Conservation (phyloP, 1,140 invertebrate genomes). For the Diorhabda carinulata region DNA sequence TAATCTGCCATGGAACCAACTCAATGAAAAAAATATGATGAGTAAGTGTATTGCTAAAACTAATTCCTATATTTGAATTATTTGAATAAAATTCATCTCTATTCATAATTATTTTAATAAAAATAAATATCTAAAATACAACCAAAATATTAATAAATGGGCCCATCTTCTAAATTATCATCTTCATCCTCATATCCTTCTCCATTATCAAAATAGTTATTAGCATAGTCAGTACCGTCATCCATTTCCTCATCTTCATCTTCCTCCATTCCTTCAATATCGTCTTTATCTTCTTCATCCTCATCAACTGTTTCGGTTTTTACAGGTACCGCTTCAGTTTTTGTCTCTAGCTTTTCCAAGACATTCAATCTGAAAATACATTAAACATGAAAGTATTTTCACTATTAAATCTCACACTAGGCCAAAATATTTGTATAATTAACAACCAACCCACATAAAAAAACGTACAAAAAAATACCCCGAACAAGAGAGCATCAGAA, state of each 20-base stretch:
- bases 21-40: too few species aligned
- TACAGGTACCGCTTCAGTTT: conserved; percentile 48
- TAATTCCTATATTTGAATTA: too few species aligned
- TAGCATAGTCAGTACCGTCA: conserved; percentile 73
- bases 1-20: too few species aligned
- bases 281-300: conserved; percentile 52
- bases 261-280: conserved; percentile 52
- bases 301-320: conserved; percentile 48
- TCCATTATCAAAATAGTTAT: conserved; percentile 84
- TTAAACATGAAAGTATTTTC: background rate
- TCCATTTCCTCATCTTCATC: conserved; percentile 67
- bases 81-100: too few species aligned
- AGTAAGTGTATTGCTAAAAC: too few species aligned
- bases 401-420: too few species aligned
- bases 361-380: conserved; percentile 44
- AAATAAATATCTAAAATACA: conserved; percentile 1
- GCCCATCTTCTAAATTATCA: conserved; percentile 78
- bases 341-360: conserved; percentile 59
- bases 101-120: background rate
- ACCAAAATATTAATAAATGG: conserved; percentile 52
- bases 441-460: too few species aligned
- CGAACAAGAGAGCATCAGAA: too few species aligned
- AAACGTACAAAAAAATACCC: too few species aligned
- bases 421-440: too few species aligned
- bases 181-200: conserved; percentile 83